Conservation (phyloP, 1,140 invertebrate genomes). For the Trichoplusia ni region DNA sequence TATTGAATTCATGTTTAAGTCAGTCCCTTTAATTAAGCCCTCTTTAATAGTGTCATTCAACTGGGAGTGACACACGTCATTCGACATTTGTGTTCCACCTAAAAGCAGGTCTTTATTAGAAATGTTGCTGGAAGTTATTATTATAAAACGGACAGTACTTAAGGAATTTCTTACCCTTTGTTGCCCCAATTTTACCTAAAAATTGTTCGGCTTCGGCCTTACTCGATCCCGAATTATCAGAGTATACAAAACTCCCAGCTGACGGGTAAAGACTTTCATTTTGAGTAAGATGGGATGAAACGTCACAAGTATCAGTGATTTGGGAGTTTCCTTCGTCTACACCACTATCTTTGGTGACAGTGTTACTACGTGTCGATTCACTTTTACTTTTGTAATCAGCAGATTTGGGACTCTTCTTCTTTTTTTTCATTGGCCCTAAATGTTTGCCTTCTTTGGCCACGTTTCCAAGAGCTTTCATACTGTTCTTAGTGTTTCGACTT, state of each 20-base stretch:
- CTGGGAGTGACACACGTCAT: too few relatives aligned
- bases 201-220: conserved; percentile 18
- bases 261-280: neutral
- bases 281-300: neutral
- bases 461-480: neutral
- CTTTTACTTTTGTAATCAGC: neutral
- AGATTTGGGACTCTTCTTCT: neutral
- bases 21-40: conserved; percentile 37
- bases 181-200: neutral
- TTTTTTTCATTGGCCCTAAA: neutral
- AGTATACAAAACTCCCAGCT: neutral
- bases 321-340: neutral
- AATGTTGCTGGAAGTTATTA: too few relatives aligned
- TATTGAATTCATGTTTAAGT: neutral
- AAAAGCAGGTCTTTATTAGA: too few relatives aligned
- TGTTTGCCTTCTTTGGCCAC: neutral
- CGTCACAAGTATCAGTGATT: neutral
- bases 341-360: neutral
- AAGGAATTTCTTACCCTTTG: too few relatives aligned
- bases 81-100: too few relatives aligned
- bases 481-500: conserved; percentile 3
- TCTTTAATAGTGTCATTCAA: neutral
- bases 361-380: neutral
- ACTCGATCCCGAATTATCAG: conserved; percentile 28
- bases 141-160: too few relatives aligned